A percentile compares a stretch with the other conserved stretches of the same genome.
Evolutionary conservation across 2,113 vertebrate species (phyloP).

Genomic region (Electrona antarctica): DNA sequence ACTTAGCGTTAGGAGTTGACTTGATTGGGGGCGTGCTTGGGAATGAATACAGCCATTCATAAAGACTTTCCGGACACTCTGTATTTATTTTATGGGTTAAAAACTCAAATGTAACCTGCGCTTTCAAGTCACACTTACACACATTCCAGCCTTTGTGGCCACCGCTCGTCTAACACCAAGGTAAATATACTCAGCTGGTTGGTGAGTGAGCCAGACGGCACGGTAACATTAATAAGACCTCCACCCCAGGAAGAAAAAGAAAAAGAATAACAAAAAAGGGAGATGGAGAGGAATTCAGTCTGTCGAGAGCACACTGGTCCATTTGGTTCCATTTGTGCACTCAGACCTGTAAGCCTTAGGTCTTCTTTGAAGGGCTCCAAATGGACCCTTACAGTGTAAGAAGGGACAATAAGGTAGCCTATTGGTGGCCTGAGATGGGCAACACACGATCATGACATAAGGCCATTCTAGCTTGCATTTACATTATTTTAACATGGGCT

Average conservation of each 20-base stretch:
- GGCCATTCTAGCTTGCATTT: slow-evolving; percentile 17
- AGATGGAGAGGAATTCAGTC: slow-evolving; percentile 30
- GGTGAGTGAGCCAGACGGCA: slow-evolving; percentile 30
- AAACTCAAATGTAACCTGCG: slow-evolving; percentile 57
- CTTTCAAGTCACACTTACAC: slow-evolving; percentile 64
- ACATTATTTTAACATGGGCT: slow-evolving; percentile 5
- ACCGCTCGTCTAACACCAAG: slow-evolving; percentile 46
- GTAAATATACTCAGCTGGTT: slow-evolving; percentile 69
- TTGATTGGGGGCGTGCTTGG: slow-evolving; percentile 61
- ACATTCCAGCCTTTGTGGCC: slow-evolving; percentile 65
- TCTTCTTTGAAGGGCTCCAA: too few species aligned
- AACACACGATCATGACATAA: slow-evolving; percentile 14
- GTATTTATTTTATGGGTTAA: slow-evolving; percentile 70
- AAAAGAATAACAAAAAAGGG: background rate
- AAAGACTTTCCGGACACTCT: slow-evolving; percentile 49
- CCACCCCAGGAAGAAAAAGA: slow-evolving; percentile 40
- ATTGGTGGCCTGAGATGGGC: slow-evolving; percentile 34
- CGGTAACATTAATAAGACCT: slow-evolving; percentile 52
- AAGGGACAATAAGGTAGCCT: slow-evolving; percentile 17
- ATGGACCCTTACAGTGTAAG: too few species aligned
- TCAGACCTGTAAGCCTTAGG: too few species aligned
- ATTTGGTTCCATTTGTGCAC: too few species aligned
- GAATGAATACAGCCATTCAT: slow-evolving; percentile 64
- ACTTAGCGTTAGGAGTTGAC: background rate
- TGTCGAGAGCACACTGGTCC: slow-evolving; percentile 7